Evolutionary conservation across 2,888 invertebrate genomes (phyloP), one percentile per base, ranked within the genome.

Genomic region (Esperia sulphurella): DNA sequence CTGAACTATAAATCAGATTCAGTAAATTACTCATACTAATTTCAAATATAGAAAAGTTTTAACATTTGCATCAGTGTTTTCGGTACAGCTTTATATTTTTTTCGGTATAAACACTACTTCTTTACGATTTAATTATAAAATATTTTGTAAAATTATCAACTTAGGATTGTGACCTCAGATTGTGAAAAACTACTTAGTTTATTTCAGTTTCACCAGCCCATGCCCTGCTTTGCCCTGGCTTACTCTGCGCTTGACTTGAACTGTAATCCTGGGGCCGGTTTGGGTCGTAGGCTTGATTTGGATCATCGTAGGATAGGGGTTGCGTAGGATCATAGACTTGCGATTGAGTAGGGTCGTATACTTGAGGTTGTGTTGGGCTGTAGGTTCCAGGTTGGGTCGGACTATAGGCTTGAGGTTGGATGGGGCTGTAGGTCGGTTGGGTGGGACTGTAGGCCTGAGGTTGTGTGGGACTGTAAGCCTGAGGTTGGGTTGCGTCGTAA

Each of bases 141-240:
- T 5, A 21, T 5, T 21, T 21, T 21, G 5, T 21, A 21, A 21
- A 21, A 21, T 21, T 5, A 5, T 21, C 21, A 21, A 21, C 21
- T 3, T 5, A 5, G 2, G 5, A 5, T 21, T 2, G 21, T 21
- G 21, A 21, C 21, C 21, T 2, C 5, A 21, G 21, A 21, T 21
- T 21, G 21, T 3, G 5, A 3, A 14, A 39, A 13, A 9, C n/a
- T n/a, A n/a, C n/a, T 62, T 80, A 87, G 68, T 88, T 86, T 49
- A 88, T 89, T 59, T 89, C 88, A 0, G 88, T 89, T 59, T 89
- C 88, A 0, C 83, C 88, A 0, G 67, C 61, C 80, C 86, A 89
- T 21, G 71, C 76, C 31, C 76, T 67, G 6, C 61, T 55, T n/a
- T 64, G 61, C 3, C 62, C 59, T 1, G 58, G 58, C 29, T 62